Conservation (phyloP, 1,140 invertebrate genomes). For the Hestina assimilis region DNA sequence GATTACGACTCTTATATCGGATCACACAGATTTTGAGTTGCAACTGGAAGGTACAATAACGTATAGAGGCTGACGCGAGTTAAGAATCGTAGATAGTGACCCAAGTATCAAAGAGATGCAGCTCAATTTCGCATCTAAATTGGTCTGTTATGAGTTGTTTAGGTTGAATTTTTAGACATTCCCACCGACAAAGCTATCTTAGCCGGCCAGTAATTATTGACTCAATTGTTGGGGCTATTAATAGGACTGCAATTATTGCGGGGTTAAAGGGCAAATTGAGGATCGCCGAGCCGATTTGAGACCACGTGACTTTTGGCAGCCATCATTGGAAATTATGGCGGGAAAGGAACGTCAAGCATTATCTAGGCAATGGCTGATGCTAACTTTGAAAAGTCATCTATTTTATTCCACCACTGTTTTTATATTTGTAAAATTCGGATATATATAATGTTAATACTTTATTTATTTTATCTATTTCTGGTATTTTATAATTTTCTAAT, state of each 20-base stretch:
- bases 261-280: constrained; percentile 62
- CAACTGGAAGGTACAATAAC: too few relatives aligned
- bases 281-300: constrained; percentile 32
- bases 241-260: constrained; percentile 72
- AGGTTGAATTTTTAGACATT: constrained; percentile 42
- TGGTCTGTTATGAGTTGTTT: constrained; percentile 19
- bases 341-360: constrained; percentile 6
- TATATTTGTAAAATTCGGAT: not conserved
- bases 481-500: too few relatives aligned
- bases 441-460: not conserved
- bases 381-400: not conserved
- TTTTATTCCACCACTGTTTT: not conserved
- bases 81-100: too few relatives aligned
- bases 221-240: constrained; percentile 66
- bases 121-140: constrained; percentile 14
- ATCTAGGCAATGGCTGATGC: not conserved
- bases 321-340: constrained; percentile 23
- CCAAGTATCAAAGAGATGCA: too few relatives aligned
- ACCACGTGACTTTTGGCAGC: constrained; percentile 41
- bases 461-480: not conserved
- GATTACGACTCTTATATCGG: too few relatives aligned
- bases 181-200: constrained; percentile 40
- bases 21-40: too few relatives aligned
- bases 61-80: too few relatives aligned
- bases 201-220: constrained; percentile 46